Conservation (phyloP, 2,113 vertebrate genomes). For the Strix uralensis region DNA sequence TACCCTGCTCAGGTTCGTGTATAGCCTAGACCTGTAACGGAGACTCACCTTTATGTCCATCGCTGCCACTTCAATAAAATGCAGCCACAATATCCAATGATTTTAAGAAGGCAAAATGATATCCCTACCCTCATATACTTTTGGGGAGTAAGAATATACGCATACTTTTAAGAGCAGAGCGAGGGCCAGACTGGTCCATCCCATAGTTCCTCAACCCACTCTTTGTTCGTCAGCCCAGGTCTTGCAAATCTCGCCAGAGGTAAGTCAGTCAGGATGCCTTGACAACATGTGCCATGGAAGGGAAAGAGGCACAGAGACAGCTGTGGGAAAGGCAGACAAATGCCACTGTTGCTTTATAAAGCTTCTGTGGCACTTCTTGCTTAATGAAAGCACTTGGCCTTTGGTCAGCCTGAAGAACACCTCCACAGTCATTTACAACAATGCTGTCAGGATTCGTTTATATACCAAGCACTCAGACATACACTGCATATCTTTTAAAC, state of each 20-base stretch:
- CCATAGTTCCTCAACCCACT: neutral
- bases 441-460: neutral
- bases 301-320: neutral
- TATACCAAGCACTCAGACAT: neutral
- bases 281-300: neutral
- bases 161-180: neutral
- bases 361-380: neutral
- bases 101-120: neutral
- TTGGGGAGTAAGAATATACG: neutral
- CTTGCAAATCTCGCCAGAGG: neutral
- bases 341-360: neutral
- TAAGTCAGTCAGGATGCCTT: neutral
- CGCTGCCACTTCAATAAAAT: neutral
- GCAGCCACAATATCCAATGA: neutral
- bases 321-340: neutral
- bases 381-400: neutral
- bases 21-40: neutral
- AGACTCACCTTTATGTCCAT: neutral
- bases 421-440: neutral
- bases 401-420: neutral
- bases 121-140: neutral
- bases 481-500: neutral
- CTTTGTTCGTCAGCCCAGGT: neutral
- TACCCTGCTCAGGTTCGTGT: neutral
- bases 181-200: neutral